Conservation (phyloP, 2,113 vertebrate genomes). For the Tragelaphus buxtoni region DNA sequence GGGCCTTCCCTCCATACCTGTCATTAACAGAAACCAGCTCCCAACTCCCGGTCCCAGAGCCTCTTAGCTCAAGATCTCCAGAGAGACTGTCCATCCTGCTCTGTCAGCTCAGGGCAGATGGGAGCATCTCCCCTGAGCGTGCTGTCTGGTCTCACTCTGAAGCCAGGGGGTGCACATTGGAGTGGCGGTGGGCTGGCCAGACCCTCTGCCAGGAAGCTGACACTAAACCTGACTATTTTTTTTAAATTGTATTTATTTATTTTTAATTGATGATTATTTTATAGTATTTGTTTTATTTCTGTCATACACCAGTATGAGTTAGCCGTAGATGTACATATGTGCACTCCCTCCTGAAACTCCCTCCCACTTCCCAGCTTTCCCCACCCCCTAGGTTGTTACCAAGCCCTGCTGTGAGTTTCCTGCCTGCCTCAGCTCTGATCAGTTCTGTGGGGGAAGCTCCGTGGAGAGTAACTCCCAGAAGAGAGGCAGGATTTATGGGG, state of each 20-base stretch:
- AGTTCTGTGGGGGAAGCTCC: background rate
- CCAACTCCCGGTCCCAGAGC: background rate
- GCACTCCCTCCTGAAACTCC: background rate
- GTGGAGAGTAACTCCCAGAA: background rate
- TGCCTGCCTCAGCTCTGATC: background rate
- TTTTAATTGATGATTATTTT: background rate
- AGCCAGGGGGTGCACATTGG: too few relatives aligned
- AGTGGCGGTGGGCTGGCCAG: background rate
- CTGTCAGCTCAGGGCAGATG: background rate
- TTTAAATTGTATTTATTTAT: background rate
- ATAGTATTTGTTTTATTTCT: background rate
- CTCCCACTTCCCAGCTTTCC: background rate
- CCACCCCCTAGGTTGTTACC: background rate
- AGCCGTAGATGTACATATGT: background rate
- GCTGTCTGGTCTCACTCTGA: too few relatives aligned
- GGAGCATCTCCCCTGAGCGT: background rate
- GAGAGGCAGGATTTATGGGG: background rate
- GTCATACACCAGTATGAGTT: background rate
- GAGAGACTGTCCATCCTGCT: background rate
- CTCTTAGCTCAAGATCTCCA: background rate
- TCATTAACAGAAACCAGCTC: background rate
- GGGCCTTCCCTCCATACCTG: background rate
- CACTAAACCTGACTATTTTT: background rate
- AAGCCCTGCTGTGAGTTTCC: background rate
- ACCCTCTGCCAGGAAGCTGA: background rate